Conservation (phyloP, 1,140 invertebrate species). For the Drosophila orena region DNA sequence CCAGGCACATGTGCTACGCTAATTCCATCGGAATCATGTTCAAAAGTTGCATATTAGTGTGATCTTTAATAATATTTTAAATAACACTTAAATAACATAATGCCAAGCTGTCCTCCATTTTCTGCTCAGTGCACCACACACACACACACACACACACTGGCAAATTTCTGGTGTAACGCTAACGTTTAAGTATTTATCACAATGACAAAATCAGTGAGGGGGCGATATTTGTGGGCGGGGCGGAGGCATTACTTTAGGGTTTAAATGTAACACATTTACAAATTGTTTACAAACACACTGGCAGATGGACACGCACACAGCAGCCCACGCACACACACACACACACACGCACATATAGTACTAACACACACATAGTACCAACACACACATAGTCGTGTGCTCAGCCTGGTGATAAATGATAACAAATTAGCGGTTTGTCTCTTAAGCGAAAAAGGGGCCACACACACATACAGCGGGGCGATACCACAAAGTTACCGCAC, state of each 20-base stretch:
- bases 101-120: not conserved
- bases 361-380: no score
- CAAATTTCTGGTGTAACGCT: conserved; percentile 54
- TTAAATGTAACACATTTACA: conserved; percentile 78
- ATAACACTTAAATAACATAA: no score
- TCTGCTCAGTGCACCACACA: not conserved
- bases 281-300: conserved; percentile 72
- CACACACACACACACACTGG: not conserved
- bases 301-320: conserved; percentile 24
- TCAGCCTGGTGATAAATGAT: conserved; percentile 72
- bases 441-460: conserved; percentile 66
- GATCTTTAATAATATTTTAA: no score
- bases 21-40: no score
- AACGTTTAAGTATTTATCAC: conserved; percentile 74
- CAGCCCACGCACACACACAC: not conserved
- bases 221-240: conserved; percentile 10
- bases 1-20: no score
- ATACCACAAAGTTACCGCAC: conserved; percentile 75
- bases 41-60: no score
- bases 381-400: conserved; percentile 24
- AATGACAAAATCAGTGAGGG: conserved; percentile 68
- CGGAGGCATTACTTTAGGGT: conserved; percentile 69
- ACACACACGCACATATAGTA: no score
- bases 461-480: conserved; percentile 22
- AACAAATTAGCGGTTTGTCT: conserved; percentile 79